Evolutionary conservation across 1,140 invertebrate species (phyloP), one percentile per base, ranked within the genome.

Genomic region (Ceratoteleas bidentatus): DNA sequence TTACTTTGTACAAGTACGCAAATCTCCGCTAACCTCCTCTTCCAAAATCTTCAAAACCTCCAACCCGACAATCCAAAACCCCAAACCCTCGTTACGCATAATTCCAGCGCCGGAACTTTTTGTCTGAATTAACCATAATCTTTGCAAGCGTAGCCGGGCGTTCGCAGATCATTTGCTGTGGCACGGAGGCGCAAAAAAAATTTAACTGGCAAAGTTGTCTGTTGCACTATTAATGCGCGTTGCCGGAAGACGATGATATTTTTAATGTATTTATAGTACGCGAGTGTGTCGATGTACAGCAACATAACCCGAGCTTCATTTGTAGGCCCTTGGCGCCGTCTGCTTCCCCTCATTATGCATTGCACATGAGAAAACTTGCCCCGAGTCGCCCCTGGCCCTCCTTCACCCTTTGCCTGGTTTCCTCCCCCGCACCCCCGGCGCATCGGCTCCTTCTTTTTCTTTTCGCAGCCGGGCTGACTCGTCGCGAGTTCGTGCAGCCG

Each of bases 291-390:
- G 68, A 79, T 62, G 66, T 74, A 57, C 81, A 75, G 57, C 69
- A 62, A 58, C 76, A 85, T 73, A 86, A 85, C 53, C 76, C 61
- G 57, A 84, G 85, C 85, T 89, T 91, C 90, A 91, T 91, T 91
- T 91, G 88, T 91, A 91, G 85, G 90, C 85, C 87, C 85, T 90
- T 90, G 88, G 86, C 87, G 87, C 86, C 85, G 88, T 90, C 88
- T 91, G 85, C 87, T 86, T 87, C 81, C 83, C 86, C 89, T 91
- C 88, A 91, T 91, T 91, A 91, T 91, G 88, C 90, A 91, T 91
- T 90, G 90, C 90, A 91, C 90, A 91, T 91, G 90, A 91, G 90
- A 91, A 91, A 91, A 91, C 90, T 91, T 91, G 86, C 85, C 87
- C 86, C 62, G 78, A 88, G 87, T 87, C 85, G 77, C 79, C 64